Evolutionary conservation across 23 tunicate genomes (phyloP).

Genomic region (Oikopleura albicans): DNA sequence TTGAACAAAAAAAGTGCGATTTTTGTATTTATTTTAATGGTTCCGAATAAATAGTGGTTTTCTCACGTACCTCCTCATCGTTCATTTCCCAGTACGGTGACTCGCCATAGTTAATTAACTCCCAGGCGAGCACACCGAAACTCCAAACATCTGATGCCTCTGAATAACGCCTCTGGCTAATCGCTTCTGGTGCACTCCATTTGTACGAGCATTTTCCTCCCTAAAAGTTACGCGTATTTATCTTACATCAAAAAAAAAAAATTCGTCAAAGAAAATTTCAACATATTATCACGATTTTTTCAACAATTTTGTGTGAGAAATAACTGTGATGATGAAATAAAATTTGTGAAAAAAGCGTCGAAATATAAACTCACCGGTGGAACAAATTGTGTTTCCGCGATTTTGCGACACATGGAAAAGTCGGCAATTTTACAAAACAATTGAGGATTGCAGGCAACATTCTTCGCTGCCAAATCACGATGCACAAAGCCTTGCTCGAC

Average conservation of each 20-base stretch:
- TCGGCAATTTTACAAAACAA: slow-evolving; percentile 88
- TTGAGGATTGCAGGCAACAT: slow-evolving; percentile 54
- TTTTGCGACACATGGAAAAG: slow-evolving; percentile 63
- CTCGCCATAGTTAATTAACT: slow-evolving; percentile 95
- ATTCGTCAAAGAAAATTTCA: too few relatives aligned
- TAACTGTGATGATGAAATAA: too few relatives aligned
- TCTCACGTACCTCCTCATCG: slow-evolving; percentile 83
- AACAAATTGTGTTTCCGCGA: slow-evolving; percentile 60
- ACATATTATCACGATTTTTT: too few relatives aligned
- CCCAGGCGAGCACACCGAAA: slow-evolving; percentile 97
- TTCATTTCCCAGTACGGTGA: slow-evolving; percentile 99
- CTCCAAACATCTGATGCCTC: slow-evolving; percentile 99
- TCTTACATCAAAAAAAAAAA: too few relatives aligned
- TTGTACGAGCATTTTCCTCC: slow-evolving; percentile 87
- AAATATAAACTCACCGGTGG: slow-evolving; percentile 44
- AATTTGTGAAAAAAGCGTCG: too few relatives aligned
- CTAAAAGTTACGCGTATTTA: too few relatives aligned
- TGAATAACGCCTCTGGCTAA: slow-evolving; percentile 68
- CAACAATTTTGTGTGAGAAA: too few relatives aligned
- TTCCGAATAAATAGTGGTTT: too few relatives aligned
- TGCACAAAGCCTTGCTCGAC: slow-evolving; percentile 93
- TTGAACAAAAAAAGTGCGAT: too few relatives aligned
- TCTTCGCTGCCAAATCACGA: slow-evolving; percentile 68
- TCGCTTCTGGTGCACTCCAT: slow-evolving; percentile 95
- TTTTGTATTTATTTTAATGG: too few relatives aligned